Base-by-base conservation (phyloP, 1,140 invertebrate genomes). In the Drosophila varians region DNA sequence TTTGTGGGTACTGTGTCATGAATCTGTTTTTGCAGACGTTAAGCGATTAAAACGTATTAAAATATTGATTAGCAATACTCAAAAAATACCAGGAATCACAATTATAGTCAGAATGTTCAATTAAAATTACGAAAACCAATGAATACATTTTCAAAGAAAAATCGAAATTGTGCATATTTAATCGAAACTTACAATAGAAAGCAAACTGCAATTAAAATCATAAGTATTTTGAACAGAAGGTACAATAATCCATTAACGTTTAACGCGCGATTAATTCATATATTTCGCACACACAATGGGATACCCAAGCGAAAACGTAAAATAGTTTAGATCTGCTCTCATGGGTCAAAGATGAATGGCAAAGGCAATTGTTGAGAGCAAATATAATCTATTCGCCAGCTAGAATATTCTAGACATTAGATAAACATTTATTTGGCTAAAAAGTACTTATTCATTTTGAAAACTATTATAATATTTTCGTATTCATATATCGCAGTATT, bases 1-100 rank as follows among this genome's bases (percentile, higher is more conserved):
- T 94, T 92, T 94, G 94, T 93, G 95, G 95, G 94, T 96, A 95
- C 94, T 95, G 94, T 94, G 97, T 97, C 93, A 98, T 94, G 95
- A 98, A 97, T 96, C 97, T 98, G 95, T 88, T 89, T 83, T 89
- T 69, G 68, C 77, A 80, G 70, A 60, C 69, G 74, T 88, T 83
- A 89, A 82, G 65, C 77, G 74, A 72, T 88, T 69, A 48, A 77
- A 82, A 77, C 60, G 55, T 61, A 49, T 74, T 69, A 40, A 56
- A 25, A 55, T 56, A 19, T 55, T 28, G 25, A 76, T 88, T 88
- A 88, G 84, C 83, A 57, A 83, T 88, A 88, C 72, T 46, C 60
- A 34, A 46, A 43, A 40, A 21, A 70, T 57, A 60, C 60, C 19
- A 25, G 16, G 36, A 31, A 12, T 75, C 47, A 47, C 21, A 47